phyloP scores from a whole-genome alignment of 2,888 invertebrate genomes.

The Trichogramma dendrolimi region DNA sequence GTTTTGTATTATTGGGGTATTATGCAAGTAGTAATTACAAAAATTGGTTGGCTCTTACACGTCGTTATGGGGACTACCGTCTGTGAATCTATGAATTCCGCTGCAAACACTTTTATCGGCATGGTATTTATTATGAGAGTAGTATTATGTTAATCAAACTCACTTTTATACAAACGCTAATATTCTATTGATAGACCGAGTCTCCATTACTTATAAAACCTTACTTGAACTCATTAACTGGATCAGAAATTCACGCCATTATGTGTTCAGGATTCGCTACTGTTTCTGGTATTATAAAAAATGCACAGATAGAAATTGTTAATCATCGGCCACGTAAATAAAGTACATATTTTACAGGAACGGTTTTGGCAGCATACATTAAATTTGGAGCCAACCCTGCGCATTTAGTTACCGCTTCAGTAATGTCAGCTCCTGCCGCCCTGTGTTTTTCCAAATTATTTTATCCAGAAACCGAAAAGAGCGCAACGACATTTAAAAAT shows the following conservation, averaged over 20 bases:
- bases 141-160: slow-evolving; percentile 3
- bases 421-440: slow-evolving; percentile 95
- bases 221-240: slow-evolving; percentile 77
- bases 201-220: slow-evolving; percentile 85
- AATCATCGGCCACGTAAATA: background rate
- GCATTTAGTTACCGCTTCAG: slow-evolving; percentile 85
- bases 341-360: slow-evolving; percentile 56
- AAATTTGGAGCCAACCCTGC: slow-evolving; percentile 82
- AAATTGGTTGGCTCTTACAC: slow-evolving; percentile 75
- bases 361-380: slow-evolving; percentile 89
- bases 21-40: slow-evolving; percentile 80
- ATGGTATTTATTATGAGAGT: slow-evolving; percentile 59
- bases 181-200: slow-evolving; percentile 66
- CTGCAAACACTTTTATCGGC: slow-evolving; percentile 91
- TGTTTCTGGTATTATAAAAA: slow-evolving; percentile 66
- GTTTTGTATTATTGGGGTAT: slow-evolving; percentile 84
- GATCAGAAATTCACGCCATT: slow-evolving; percentile 87
- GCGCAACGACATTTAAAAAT: slow-evolving; percentile 71
- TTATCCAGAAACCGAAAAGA: slow-evolving; percentile 84
- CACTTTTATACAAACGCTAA: slow-evolving; percentile 11
- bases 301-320: background rate
- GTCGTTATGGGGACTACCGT: slow-evolving; percentile 79
- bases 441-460: slow-evolving; percentile 85
- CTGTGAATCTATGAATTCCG: slow-evolving; percentile 88
- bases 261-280: slow-evolving; percentile 95